Evolutionary conservation across 2,113 vertebrate species (phyloP).

Genomic region (Gnathonemus longibarbis): DNA sequence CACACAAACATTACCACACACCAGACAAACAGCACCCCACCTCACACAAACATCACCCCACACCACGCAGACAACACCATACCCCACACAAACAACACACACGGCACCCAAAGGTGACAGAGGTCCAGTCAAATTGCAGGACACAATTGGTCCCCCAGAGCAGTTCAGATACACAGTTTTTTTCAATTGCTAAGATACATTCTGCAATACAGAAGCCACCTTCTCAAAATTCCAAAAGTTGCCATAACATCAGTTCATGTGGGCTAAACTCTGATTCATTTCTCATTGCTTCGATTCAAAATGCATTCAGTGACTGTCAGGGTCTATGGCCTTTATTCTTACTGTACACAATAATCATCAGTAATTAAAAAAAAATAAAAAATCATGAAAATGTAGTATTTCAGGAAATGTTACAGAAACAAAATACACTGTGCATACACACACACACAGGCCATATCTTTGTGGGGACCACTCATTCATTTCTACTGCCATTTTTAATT

Average conservation of each 20-base stretch:
- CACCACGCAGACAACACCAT: neutral
- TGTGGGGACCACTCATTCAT: too few relatives aligned
- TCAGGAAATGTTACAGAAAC: too few relatives aligned
- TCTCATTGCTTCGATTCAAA: neutral
- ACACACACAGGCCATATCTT: too few relatives aligned
- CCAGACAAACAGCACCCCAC: neutral
- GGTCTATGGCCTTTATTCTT: too few relatives aligned
- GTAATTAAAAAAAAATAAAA: neutral
- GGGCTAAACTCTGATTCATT: neutral
- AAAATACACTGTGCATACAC: too few relatives aligned
- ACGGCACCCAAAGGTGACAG: neutral
- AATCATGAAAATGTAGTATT: neutral
- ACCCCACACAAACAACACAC: conserved; percentile 6
- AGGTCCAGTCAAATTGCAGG: conserved; percentile 23
- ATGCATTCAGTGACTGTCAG: neutral
- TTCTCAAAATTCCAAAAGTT: neutral
- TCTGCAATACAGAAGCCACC: neutral
- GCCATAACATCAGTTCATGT: neutral
- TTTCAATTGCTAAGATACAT: neutral
- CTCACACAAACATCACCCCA: neutral
- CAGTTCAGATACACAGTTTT: conserved; percentile 20
- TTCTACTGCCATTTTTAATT: too few relatives aligned
- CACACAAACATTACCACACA: neutral
- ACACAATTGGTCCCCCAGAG: conserved; percentile 38
- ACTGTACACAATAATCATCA: neutral